These are phyloP conservation scores for Chamaea fasciata DNA, from an alignment of 2,113 vertebrate genomes.

Conservation along the genomic window DNA sequence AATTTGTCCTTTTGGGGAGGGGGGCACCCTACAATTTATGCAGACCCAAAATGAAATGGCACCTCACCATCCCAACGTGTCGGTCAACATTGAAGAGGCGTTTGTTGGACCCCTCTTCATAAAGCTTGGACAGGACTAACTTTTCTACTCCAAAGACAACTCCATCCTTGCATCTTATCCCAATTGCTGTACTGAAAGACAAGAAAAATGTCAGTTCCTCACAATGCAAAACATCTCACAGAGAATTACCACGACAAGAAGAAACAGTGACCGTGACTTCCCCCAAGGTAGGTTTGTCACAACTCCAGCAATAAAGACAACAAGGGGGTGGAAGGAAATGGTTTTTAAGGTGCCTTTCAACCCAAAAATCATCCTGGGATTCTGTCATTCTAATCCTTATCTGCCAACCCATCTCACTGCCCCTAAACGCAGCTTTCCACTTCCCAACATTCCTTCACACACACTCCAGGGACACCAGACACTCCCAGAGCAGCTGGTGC, in stretches of 20 bases:
- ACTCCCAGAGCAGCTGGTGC: neutral
- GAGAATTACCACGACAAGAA: neutral
- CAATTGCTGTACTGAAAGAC: slow-evolving; percentile 89
- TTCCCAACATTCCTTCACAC: no score
- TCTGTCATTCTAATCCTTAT: neutral
- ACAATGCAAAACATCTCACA: neutral
- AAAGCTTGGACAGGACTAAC: slow-evolving; percentile 96
- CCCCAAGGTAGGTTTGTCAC: neutral
- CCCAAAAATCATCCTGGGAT: neutral
- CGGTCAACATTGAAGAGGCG: slow-evolving; percentile 97
- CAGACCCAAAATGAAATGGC: neutral
- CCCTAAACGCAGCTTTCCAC: fast-evolving
- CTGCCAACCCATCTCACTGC: neutral
- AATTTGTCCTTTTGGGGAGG: neutral
- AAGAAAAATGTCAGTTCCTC: neutral
- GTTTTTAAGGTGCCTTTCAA: neutral
- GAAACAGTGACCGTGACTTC: fast-evolving
- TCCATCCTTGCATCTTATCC: slow-evolving; percentile 95
- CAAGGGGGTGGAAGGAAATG: neutral
- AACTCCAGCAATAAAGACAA: neutral
- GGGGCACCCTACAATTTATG: neutral
- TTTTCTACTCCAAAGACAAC: slow-evolving; percentile 98
- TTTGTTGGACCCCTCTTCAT: slow-evolving; percentile 96
- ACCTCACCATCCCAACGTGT: slow-evolving; percentile 94
- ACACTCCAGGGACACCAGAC: neutral